A percentile compares a stretch with the other conserved stretches of the same genome.
Conservation (phyloP, 2,888 invertebrate species). For the Uloborus plumipes region DNA sequence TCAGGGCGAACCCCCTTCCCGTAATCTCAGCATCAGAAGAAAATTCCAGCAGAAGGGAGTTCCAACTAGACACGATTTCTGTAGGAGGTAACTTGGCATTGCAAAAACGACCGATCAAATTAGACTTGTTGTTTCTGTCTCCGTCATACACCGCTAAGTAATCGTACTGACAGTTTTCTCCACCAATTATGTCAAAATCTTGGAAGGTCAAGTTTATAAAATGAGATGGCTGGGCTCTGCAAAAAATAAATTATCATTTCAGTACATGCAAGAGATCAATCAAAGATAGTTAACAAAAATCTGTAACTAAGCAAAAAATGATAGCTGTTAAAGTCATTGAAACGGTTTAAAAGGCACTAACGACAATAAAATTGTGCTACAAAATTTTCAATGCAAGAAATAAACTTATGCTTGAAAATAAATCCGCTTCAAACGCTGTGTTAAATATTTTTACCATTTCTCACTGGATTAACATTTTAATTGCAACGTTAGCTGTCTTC, state of each 20-base stretch:
- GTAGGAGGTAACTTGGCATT: slow-evolving; percentile 67
- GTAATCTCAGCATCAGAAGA: slow-evolving; percentile 67
- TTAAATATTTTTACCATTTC: too few relatives aligned
- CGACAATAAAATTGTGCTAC: neutral
- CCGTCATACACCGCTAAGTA: slow-evolving; percentile 68
- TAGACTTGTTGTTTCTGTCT: slow-evolving; percentile 62
- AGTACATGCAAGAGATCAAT: too few relatives aligned
- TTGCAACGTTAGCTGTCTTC: too few relatives aligned
- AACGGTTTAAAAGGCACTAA: too few relatives aligned
- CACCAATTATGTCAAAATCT: slow-evolving; percentile 68
- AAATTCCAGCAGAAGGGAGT: slow-evolving; percentile 67
- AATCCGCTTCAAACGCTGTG: too few relatives aligned
- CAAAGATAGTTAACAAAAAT: too few relatives aligned
- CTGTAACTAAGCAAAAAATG: too few relatives aligned
- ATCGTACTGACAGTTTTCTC: slow-evolving; percentile 67
- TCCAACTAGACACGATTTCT: slow-evolving; percentile 68
- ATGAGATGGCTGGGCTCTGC: slow-evolving; percentile 66
- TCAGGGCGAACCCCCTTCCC: slow-evolving; percentile 68
- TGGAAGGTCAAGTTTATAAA: slow-evolving; percentile 68
- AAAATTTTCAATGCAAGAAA: neutral
- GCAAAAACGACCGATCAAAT: slow-evolving; percentile 68
- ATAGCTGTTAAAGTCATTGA: too few relatives aligned
- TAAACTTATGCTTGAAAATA: too few relatives aligned
- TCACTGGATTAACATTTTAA: too few relatives aligned
- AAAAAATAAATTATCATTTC: neutral